A percentile compares a stretch with the other conserved stretches of the same genome.
phyloP scores from a whole-genome alignment of 2,113 vertebrate species.

The Aspiorhynchus laticeps region DNA sequence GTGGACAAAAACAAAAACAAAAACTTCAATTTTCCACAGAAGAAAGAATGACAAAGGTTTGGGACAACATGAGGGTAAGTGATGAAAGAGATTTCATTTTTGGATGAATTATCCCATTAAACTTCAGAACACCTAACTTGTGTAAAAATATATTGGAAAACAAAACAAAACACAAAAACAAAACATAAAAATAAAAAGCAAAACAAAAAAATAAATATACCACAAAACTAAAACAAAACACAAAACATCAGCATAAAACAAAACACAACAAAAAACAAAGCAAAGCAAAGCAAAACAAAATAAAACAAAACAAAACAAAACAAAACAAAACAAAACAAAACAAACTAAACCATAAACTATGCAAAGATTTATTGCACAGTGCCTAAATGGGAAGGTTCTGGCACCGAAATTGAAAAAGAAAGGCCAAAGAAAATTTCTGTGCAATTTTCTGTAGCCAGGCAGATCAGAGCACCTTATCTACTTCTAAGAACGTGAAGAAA shows the following conservation, averaged over 20 bases:
- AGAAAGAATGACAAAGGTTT: neutral
- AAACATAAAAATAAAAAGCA: neutral
- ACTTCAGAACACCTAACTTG: neutral
- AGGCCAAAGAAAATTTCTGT: neutral
- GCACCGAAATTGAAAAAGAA: neutral
- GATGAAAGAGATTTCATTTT: neutral
- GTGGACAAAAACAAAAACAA: neutral
- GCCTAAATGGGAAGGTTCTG: neutral
- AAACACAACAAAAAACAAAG: neutral
- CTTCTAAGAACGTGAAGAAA: slow-evolving; percentile 37
- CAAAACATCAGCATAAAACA: neutral
- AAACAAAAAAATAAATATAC: neutral
- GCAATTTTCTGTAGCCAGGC: neutral
- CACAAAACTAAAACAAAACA: neutral
- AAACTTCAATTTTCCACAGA: neutral
- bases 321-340: too few species aligned
- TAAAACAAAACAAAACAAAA: too few species aligned
- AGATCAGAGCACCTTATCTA: slow-evolving; percentile 1
- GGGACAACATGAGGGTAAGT: neutral
- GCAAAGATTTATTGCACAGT: neutral
- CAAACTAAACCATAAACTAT: neutral
- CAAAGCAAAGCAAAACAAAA: neutral
- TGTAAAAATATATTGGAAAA: neutral
- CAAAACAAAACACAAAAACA: neutral
- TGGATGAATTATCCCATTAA: neutral